Evolutionary conservation across 1,140 invertebrate species (phyloP).

Genomic region (Philotrypesis tridentata): DNA sequence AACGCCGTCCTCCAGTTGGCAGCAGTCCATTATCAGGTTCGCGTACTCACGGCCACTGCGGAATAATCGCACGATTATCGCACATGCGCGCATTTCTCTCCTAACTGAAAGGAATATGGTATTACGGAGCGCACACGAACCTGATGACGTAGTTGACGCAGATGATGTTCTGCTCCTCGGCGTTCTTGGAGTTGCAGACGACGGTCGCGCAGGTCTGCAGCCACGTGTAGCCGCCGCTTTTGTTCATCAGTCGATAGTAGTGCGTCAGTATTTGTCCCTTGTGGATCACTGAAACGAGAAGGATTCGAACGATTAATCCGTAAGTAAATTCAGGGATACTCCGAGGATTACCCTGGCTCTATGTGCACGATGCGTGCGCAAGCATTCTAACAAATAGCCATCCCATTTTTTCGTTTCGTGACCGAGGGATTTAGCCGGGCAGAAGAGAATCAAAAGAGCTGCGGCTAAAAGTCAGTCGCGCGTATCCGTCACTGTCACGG

Average conservation of each 20-base stretch:
- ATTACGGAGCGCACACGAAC: too few relatives aligned
- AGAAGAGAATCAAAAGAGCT: neutral
- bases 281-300: conserved; percentile 83
- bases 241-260: conserved; percentile 97
- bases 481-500: neutral
- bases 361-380: too few relatives aligned
- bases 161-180: conserved; percentile 96
- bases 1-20: conserved; percentile 88
- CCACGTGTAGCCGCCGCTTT: conserved; percentile 96
- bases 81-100: too few relatives aligned
- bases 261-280: conserved; percentile 97
- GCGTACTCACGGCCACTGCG: conserved; percentile 92
- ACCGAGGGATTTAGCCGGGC: too few relatives aligned
- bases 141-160: conserved; percentile 96
- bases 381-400: too few relatives aligned
- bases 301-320: neutral
- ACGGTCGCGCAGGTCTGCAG: conserved; percentile 97
- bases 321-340: too few relatives aligned
- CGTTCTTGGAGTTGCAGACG: conserved; percentile 95
- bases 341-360: too few relatives aligned
- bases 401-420: neutral
- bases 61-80: conserved; percentile 53
- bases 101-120: too few relatives aligned
- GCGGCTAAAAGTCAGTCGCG: neutral
- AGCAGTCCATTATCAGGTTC: conserved; percentile 93